A percentile compares a stretch with the other conserved stretches of the same genome.
Conservation (phyloP, 2,113 vertebrate genomes). For the Carollia perspicillata region DNA sequence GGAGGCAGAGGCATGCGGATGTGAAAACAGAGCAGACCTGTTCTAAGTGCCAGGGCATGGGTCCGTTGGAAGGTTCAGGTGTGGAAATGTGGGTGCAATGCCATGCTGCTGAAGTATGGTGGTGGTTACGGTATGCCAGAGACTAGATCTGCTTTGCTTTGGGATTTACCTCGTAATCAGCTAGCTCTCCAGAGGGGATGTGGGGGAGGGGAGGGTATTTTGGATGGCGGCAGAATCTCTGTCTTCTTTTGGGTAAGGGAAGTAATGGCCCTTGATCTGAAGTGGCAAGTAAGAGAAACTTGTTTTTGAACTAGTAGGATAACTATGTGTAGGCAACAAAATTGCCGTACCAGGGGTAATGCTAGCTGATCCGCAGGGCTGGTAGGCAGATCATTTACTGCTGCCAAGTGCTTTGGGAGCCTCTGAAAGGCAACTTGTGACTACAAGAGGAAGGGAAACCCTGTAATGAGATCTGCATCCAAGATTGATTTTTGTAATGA, state of each 20-base stretch:
- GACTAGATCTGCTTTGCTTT: background rate
- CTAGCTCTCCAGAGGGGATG: background rate
- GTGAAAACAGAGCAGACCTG: background rate
- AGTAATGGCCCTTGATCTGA: constrained; percentile 13
- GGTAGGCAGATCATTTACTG: background rate
- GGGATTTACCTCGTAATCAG: background rate
- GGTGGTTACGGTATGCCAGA: background rate
- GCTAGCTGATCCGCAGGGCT: constrained; percentile 14
- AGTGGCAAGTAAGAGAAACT: constrained; percentile 8
- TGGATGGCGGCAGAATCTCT: background rate
- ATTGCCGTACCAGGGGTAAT: background rate
- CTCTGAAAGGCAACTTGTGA: background rate
- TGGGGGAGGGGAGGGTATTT: background rate
- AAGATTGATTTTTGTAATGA: constrained; percentile 65
- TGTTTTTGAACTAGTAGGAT: constrained; percentile 16
- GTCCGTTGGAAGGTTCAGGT: background rate
- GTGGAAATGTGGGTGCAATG: background rate
- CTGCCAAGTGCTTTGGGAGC: background rate
- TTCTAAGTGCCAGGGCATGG: background rate
- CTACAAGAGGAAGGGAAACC: constrained; percentile 22
- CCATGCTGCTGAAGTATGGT: background rate
- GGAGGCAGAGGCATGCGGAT: background rate
- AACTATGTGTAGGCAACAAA: background rate
- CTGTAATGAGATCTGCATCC: constrained; percentile 59
- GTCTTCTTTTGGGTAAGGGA: background rate